Evolutionary conservation across 2,888 invertebrate species (phyloP), one percentile per base, ranked within the genome.

Genomic region (Acheta domesticus): DNA sequence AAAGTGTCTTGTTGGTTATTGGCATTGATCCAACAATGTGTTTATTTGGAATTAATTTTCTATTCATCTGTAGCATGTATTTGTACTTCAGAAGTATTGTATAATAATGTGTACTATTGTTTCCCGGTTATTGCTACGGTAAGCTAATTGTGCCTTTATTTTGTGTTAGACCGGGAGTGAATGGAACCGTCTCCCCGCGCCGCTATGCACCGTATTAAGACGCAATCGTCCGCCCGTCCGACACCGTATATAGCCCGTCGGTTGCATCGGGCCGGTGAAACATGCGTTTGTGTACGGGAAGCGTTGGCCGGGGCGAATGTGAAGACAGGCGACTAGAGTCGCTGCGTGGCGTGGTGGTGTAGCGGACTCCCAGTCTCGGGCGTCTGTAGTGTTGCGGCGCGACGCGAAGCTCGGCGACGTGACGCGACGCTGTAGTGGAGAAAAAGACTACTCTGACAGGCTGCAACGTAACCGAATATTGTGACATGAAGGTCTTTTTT

Each of bases 181-280:
- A 95, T 84, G 94, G 94, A 85, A 93, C 94, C 76, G 94, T 94
- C 81, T 94, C 95, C 81, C 92, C 94, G 83, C 92, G 94, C 88
- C 92, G 95, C 88, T 95, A 94, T 88, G 94, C 95, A 87, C 95
- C 95, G 83, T 95, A 95, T 89, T 95, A 90, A 88, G 82, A 81
- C 79, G 81, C 80, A 75, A 75, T 80, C 79, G 76, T 79, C 76
- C 76, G 76, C 76, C 76, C 76, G 76, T 76, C 75, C 77, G 79
- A 50, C 80, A 77, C 76, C 77, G 20, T 78, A 62, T 50, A 75
- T 78, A 78, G 81, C 80, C 79, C 78, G 76, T 76, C 76, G 48
- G 76, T 76, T 76, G n/a, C 48, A 48, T 76, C 76, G 48, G 48
- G 80, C 79, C 79, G 79, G 79, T 79, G 23, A 48, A 79, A 78